Evolutionary conservation across 2,888 invertebrate species (phyloP).

Genomic region (Buathra laborator): DNA sequence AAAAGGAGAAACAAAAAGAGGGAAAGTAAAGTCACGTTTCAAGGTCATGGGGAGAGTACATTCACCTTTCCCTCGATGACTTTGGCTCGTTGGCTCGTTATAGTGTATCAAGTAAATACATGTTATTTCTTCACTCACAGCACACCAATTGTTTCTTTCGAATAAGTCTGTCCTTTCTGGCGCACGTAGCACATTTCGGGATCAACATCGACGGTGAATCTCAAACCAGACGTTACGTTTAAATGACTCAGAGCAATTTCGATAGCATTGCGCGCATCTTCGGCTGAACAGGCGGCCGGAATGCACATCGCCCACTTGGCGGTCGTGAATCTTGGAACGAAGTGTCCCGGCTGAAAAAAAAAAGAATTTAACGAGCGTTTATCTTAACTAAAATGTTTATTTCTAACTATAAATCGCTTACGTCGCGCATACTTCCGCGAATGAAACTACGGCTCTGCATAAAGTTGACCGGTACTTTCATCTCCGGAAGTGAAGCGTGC

Average conservation of each 20-base stretch:
- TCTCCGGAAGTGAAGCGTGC: conserved; percentile 87
- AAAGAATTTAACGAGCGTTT: conserved; percentile 10
- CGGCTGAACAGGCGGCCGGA: conserved; percentile 88
- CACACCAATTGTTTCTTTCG: conserved; percentile 85
- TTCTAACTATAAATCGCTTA: conserved; percentile 79
- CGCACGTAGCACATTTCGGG: conserved; percentile 88
- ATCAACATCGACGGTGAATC: conserved; percentile 87
- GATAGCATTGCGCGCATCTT: conserved; percentile 87
- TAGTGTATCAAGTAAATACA: background rate
- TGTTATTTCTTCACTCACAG: conserved; percentile 82
- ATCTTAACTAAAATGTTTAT: background rate
- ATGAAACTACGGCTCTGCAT: conserved; percentile 89
- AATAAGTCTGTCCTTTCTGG: conserved; percentile 80
- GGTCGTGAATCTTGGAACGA: conserved; percentile 90
- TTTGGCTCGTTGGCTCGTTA: background rate
- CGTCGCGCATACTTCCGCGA: conserved; percentile 89
- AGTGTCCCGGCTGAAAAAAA: conserved; percentile 89
- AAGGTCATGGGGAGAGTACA: conserved; percentile 9
- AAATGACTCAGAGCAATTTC: conserved; percentile 88
- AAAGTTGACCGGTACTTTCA: conserved; percentile 89
- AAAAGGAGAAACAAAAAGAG: background rate
- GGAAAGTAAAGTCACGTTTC: conserved; percentile 1
- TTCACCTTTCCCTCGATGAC: conserved; percentile 18
- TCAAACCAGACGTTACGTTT: conserved; percentile 87
- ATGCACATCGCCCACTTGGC: conserved; percentile 91